Base-by-base conservation (phyloP, 2,113 vertebrate species). In the Tetrax tetrax region DNA sequence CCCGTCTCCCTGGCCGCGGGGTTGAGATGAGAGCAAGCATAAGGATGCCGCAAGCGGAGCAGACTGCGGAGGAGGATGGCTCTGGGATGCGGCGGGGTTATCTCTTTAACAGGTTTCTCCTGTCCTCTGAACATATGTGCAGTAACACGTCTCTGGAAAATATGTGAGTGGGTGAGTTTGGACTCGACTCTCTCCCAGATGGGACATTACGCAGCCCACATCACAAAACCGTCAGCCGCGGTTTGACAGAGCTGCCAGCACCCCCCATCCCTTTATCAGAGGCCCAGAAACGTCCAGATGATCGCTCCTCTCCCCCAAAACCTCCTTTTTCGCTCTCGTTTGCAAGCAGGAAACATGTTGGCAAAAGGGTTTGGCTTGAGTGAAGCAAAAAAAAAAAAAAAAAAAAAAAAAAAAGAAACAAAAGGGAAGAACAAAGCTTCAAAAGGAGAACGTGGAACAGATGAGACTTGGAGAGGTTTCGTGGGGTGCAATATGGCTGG, bases 101-200 rank as follows among this genome's bases (percentile, higher is more conserved):
- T 96, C 93, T 83, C 69, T 70, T 70, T 79, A 81, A 54, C 96
- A 89, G 93, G 95, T 96, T 94, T 66, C 90, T 93, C 87, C 89
- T 87, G 79, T 97, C 81, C 89, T 89, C 79, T 72, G 83, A 65
- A 79, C 94, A 94, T 56, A 94, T 94, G 93, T 94, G 83, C 92
- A 75, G 79, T 51, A 77, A 96, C 86, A 92, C 60, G 41, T 47
- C 81, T 80, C 95, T 66, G 84, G 89, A 94, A 96, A 96, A 93
- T 90, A 89, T 95, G 83, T 91, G 94, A 97, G 96, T 95, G 95
- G 96, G 94, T 86, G 93, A 94, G 90, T 71, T 96, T 97, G 96
- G 96, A 82, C 63, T 57, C 69, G 1, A 18, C 82, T 94, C 91
- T 5, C 65, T 95, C 94, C 92, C 97, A 97, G 96, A 84, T 92